Evolutionary conservation across 1,140 invertebrate genomes (phyloP).

Genomic region (Hyles vespertilio): DNA sequence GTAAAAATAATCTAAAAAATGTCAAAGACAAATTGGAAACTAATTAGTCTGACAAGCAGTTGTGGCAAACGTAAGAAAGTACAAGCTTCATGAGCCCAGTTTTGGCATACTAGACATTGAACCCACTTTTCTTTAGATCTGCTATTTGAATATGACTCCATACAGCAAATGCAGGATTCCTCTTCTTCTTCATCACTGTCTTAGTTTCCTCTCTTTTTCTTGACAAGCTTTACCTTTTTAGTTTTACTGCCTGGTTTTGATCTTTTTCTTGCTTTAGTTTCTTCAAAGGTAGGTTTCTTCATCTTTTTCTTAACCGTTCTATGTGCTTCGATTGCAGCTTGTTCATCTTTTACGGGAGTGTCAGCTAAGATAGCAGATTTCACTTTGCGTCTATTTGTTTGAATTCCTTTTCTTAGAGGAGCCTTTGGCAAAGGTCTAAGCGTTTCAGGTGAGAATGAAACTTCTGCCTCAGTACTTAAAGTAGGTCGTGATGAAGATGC

Average conservation of each 20-base stretch:
- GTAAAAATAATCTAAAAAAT: too few species aligned
- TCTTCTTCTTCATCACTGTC: conserved; percentile 20
- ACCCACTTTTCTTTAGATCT: conserved; percentile 28
- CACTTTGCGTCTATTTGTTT: conserved; percentile 29
- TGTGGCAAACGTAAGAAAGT: conserved; percentile 29
- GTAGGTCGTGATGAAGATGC: too few species aligned
- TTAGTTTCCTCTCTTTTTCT: conserved; percentile 23
- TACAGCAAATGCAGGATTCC: conserved; percentile 21
- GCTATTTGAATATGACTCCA: conserved; percentile 27
- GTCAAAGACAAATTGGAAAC: too few species aligned
- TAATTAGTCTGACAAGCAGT: conserved; percentile 26
- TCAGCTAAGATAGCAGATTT: conserved; percentile 29
- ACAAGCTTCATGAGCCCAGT: conserved; percentile 28
- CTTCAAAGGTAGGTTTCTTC: conserved; percentile 18
- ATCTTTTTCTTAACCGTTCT: conserved; percentile 14
- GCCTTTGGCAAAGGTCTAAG: conserved; percentile 28
- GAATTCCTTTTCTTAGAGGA: conserved; percentile 23
- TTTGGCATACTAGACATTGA: conserved; percentile 27
- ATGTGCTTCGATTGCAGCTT: conserved; percentile 19
- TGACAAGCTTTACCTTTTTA: not conserved
- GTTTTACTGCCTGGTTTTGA: conserved; percentile 14
- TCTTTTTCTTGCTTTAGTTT: conserved; percentile 20
- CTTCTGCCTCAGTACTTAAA: too few species aligned
- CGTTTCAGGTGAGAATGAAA: conserved; percentile 23
- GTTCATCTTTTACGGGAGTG: conserved; percentile 27